Evolutionary conservation across 2,888 invertebrate species (phyloP).

Genomic region (Hipparchia sbordonii): DNA sequence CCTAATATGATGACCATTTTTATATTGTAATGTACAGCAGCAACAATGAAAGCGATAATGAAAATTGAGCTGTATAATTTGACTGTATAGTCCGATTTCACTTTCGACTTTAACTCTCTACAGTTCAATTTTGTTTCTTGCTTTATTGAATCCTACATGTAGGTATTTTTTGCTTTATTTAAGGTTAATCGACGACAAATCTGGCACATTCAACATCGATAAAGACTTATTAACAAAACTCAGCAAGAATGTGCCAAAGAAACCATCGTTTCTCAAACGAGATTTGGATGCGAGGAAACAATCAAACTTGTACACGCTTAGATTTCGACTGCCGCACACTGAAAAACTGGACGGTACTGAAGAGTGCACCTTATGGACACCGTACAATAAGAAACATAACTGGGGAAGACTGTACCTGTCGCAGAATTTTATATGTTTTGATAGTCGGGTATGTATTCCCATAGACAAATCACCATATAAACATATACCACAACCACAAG

Average conservation of each 20-base stretch:
- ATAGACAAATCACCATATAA: neutral
- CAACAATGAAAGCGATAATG: too few species aligned
- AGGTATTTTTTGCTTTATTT: neutral
- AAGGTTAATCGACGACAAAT: slow-evolving; percentile 95
- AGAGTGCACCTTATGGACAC: slow-evolving; percentile 96
- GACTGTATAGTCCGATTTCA: too few species aligned
- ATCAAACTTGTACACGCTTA: slow-evolving; percentile 94
- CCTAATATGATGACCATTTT: too few species aligned
- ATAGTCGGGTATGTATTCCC: slow-evolving; percentile 88
- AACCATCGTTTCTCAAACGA: slow-evolving; percentile 95
- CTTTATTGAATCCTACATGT: too few species aligned
- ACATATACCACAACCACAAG: too few species aligned
- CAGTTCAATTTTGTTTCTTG: too few species aligned
- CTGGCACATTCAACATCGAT: slow-evolving; percentile 93
- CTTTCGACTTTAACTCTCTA: too few species aligned
- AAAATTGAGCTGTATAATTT: too few species aligned
- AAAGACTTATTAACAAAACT: slow-evolving; percentile 91
- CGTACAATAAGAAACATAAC: slow-evolving; percentile 95
- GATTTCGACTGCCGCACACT: slow-evolving; percentile 91
- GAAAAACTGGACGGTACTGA: slow-evolving; percentile 98
- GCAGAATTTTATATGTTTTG: slow-evolving; percentile 97
- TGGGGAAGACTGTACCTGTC: slow-evolving; percentile 95
- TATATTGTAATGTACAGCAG: too few species aligned
- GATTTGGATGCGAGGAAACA: slow-evolving; percentile 97
- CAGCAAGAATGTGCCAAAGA: slow-evolving; percentile 94